Conservation (phyloP, 2,113 vertebrate genomes). For the Aix galericulata region DNA sequence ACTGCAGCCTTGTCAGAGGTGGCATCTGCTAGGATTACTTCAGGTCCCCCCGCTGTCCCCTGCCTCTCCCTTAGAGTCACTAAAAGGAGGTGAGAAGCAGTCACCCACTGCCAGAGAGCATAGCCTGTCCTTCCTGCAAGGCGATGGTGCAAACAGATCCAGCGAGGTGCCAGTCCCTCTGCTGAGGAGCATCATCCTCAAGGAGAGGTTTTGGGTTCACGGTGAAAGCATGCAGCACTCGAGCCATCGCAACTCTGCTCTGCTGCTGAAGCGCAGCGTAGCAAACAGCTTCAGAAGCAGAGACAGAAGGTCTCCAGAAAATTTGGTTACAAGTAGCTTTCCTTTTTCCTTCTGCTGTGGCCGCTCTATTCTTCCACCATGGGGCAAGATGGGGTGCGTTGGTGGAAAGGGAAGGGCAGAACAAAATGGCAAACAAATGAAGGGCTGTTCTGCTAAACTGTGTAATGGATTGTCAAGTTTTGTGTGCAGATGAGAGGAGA, state of each 20-base stretch:
- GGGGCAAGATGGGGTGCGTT: background rate
- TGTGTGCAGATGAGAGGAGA: background rate
- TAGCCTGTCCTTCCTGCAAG: background rate
- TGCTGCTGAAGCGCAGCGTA: no score
- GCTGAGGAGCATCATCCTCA: background rate
- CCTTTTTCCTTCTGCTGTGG: background rate
- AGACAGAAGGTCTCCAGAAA: background rate
- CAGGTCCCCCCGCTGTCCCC: background rate
- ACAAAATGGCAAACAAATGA: rapidly evolving
- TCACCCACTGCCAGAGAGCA: background rate
- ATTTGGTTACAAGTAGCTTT: background rate
- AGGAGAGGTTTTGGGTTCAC: background rate
- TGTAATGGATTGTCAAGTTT: background rate
- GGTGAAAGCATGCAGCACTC: background rate
- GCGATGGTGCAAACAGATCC: background rate
- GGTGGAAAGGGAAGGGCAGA: background rate
- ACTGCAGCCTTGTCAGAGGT: background rate
- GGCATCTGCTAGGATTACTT: background rate
- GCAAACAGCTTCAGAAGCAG: background rate
- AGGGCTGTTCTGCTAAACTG: background rate
- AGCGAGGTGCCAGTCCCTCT: background rate
- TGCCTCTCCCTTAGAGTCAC: background rate
- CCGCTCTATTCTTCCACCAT: background rate
- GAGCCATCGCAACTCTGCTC: background rate
- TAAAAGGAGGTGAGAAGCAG: background rate